Evolutionary conservation across 2,113 vertebrate genomes (phyloP), one percentile per base, ranked within the genome.

Genomic region (Eulemur rufifrons): DNA sequence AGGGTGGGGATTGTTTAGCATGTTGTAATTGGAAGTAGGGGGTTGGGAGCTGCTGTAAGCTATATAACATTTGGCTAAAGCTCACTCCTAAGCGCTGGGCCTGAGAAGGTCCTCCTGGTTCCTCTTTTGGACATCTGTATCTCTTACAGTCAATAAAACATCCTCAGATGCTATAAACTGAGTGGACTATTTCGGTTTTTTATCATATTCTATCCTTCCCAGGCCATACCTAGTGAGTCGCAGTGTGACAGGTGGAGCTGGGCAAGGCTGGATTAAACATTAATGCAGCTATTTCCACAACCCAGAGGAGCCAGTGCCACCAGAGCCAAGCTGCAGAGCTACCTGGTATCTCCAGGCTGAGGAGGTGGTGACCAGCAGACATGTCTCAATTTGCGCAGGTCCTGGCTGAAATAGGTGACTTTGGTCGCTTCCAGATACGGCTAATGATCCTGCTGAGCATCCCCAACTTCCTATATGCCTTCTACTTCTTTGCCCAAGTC

Each of bases 401-500:
- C 89, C 95, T 99, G 64, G 98, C 98, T 54, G 98, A 98, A n/a
- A 96, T 99, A 0, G 99, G 99, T 0, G 99, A 98, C 87, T 99
- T 99, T 52, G 99, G 99, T 32, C 90, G 93, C 0, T 99, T 99
- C 89, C 99, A 99, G 98, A 98, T 99, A 68, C 92, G 97, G 66
- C 78, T 99, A 84, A 93, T 99, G 68, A 82, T 99, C 32, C 77
- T 98, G 1, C 89, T 99, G 15, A 95, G 98, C 63, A 23, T 99
- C 54, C 98, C 97, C 73, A 96, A 89, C 32, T 98, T 96, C 97
- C 98, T 96, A 0, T 23, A 86, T 1, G 94, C 98, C 6, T 99
- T 99, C 76, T 99, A 99, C 81, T 97, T 99, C 91, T 99, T 99
- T 5, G 73, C 96, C 6, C 99, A 99, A 54, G 97, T 99, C 27